Evolutionary conservation across 2,888 invertebrate genomes (phyloP).

Genomic region (Phania funesta): DNA sequence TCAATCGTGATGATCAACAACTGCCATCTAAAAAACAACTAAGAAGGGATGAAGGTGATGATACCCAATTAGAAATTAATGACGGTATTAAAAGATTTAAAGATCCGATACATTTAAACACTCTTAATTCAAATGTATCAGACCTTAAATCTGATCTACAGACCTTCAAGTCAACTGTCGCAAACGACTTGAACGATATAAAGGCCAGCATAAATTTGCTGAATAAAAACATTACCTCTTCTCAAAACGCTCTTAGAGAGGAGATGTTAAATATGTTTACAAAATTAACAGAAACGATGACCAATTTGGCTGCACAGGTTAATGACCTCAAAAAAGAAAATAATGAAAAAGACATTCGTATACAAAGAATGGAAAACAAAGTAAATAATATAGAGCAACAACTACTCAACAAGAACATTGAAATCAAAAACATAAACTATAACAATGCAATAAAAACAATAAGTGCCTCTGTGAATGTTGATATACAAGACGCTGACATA

Average conservation of each 20-base stretch:
- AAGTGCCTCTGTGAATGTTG: background rate
- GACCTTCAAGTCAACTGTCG: no score
- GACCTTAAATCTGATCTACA: no score
- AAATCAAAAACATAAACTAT: background rate
- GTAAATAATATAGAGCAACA: background rate
- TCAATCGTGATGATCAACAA: no score
- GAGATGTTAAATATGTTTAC: background rate
- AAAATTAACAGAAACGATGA: background rate
- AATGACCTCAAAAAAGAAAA: conserved; percentile 4
- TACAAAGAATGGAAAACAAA: conserved; percentile 13
- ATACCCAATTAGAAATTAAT: no score
- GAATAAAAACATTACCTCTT: background rate
- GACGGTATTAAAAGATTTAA: no score
- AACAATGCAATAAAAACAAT: background rate
- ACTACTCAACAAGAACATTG: background rate
- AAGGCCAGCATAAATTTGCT: background rate
- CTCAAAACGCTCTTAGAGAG: background rate
- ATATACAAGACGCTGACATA: background rate
- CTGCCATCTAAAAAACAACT: no score
- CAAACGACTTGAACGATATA: background rate
- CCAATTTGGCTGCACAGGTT: background rate
- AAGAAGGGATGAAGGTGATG: no score
- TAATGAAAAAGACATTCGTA: background rate
- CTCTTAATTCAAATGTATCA: no score
- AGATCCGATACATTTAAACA: no score